Conservation (phyloP, 1,140 invertebrate genomes). For the Zaprionus ghesquierei region DNA sequence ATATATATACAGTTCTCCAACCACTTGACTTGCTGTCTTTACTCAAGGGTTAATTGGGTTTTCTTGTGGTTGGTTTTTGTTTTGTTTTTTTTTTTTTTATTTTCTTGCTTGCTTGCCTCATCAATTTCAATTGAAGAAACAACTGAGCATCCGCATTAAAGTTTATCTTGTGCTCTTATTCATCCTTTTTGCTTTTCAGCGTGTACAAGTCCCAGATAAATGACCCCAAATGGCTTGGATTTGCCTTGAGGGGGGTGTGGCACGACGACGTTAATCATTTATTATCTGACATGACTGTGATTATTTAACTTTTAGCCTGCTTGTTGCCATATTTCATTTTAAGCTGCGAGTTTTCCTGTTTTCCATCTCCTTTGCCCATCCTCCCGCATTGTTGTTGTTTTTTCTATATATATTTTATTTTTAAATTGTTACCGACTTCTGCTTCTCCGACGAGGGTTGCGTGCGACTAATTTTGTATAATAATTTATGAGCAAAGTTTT, state of each 20-base stretch:
- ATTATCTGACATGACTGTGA: slow-evolving; percentile 77
- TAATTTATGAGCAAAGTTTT: slow-evolving; percentile 74
- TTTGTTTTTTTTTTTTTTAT: too few relatives aligned
- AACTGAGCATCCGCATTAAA: slow-evolving; percentile 10
- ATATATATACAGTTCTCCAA: not conserved
- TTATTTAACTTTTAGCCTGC: slow-evolving; percentile 71
- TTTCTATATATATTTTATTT: not conserved
- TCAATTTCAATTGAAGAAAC: slow-evolving; percentile 34
- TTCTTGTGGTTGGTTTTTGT: slow-evolving; percentile 7
- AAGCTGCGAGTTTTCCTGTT: slow-evolving; percentile 17
- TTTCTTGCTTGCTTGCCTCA: slow-evolving; percentile 1
- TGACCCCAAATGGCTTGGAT: slow-evolving; percentile 48
- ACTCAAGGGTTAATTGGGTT: slow-evolving; percentile 1
- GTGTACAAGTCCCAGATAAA: slow-evolving; percentile 49
- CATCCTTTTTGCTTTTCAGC: slow-evolving; percentile 1
- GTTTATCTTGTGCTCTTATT: not conserved
- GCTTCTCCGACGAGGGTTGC: not conserved
- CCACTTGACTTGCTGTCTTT: not conserved
- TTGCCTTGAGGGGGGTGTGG: not conserved
- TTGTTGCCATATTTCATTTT: slow-evolving; percentile 65
- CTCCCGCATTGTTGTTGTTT: not conserved
- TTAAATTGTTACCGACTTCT: slow-evolving; percentile 32
- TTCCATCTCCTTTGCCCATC: not conserved
- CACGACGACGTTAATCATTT: slow-evolving; percentile 73
- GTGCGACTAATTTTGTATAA: slow-evolving; percentile 59